Evolutionary conservation across 2,888 invertebrate species (phyloP), one percentile per base, ranked within the genome.

Genomic region (Amiota mariae): DNA sequence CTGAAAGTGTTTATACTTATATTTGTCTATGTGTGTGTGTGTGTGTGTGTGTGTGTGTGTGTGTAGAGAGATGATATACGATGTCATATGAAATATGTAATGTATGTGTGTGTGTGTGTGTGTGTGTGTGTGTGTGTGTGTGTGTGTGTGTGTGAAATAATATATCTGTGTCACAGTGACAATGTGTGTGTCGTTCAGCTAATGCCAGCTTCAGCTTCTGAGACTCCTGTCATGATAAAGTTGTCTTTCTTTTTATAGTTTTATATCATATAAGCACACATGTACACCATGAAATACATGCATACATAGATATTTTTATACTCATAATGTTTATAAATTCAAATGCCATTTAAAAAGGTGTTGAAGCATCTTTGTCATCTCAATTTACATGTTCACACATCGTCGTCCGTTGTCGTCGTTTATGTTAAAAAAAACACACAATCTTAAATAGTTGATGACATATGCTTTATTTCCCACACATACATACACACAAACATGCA

Each of bases 361-460:
- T 73, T 73, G 73, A 64, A 70, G 70, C 74, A 70, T 57, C 66
- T 70, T 72, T 64, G 70, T 70, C 72, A 72, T 56, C 64, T 36
- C 48, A 48, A 56, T 68, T 68, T 70, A 70, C 68, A 74, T 72
- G 56, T 72, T 63, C 61, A 74, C 59, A 74, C 36, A 68, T 18
- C 46, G 51, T 6, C 24, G 61, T 13, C 51, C 18, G 4, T 15
- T 46, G 4, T 15, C 46, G 51, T 10, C 24, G 61, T 13, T 61
- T 51, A 12, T 15, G 24, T 24, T 61, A 64, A 24, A 24, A 24
- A 24, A 24, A 24, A 24, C 8, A 54, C 3, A 51, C 15, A 67
- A 49, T 11, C 15, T 20, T 18, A 61, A 61, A 20, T 11, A 18
- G 20, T 61, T 11, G 24, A 15, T 54, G 54, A n/a, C 54, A 54